Evolutionary conservation across 2,113 vertebrate species (phyloP).

Genomic region (Vulpes lagopus): DNA sequence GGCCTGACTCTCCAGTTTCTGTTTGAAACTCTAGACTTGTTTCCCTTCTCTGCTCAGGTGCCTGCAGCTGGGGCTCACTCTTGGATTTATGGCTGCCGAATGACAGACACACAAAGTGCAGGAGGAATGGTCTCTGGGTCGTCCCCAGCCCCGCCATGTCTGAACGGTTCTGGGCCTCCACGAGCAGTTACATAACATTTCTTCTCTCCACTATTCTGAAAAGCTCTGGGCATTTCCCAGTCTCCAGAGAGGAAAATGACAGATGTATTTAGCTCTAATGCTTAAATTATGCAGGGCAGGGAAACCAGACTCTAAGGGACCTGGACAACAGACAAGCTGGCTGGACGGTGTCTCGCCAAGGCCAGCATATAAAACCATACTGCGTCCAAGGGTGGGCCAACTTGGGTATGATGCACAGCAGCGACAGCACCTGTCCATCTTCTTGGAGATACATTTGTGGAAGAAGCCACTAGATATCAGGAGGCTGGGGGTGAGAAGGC

Average conservation of each 20-base stretch:
- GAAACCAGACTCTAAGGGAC: not conserved
- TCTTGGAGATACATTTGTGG: not conserved
- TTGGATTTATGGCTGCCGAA: not conserved
- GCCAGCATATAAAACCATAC: not conserved
- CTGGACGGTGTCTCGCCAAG: not conserved
- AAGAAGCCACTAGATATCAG: not conserved
- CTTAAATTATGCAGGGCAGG: slow-evolving; percentile 62
- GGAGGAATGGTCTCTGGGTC: not conserved
- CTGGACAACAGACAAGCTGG: slow-evolving; percentile 13
- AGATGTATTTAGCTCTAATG: slow-evolving; percentile 52
- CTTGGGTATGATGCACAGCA: not conserved
- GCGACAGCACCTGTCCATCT: not conserved
- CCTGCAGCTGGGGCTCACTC: not conserved
- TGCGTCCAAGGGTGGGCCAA: not conserved
- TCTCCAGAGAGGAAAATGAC: slow-evolving; percentile 56
- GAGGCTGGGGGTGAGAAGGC: not conserved
- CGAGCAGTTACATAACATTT: slow-evolving; percentile 1
- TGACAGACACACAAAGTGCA: not conserved
- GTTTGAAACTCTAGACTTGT: not conserved
- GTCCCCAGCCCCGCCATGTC: not conserved
- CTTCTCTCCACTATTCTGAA: not conserved
- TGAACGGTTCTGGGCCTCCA: not conserved
- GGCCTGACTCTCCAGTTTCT: not conserved
- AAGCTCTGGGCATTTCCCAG: not conserved
- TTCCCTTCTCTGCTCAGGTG: not conserved